A percentile compares a stretch with the other conserved stretches of the same genome.
These are phyloP conservation scores for Melolontha melolontha DNA, from an alignment of 2,888 invertebrate genomes.

Conservation along the genomic window DNA sequence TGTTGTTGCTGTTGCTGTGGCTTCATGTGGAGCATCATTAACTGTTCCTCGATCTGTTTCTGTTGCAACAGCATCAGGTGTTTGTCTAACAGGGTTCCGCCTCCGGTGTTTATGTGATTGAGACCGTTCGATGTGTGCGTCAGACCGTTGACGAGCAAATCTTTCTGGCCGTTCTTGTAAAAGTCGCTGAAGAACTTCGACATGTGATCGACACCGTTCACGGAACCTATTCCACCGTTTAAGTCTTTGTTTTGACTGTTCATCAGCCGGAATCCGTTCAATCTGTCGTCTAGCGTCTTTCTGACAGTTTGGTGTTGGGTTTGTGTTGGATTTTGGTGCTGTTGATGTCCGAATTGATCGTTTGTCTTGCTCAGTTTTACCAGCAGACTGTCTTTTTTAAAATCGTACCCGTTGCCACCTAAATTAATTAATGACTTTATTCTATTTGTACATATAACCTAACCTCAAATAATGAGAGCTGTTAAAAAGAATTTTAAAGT, in stretches of 20 bases:
- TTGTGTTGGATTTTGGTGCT: slow-evolving; percentile 44
- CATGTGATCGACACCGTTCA: slow-evolving; percentile 66
- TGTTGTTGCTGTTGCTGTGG: slow-evolving; percentile 50
- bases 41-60: slow-evolving; percentile 55
- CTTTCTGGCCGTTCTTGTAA: slow-evolving; percentile 69
- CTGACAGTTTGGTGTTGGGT: slow-evolving; percentile 48
- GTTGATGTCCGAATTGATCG: slow-evolving; percentile 26
- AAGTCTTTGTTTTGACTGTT: slow-evolving; percentile 32
- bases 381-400: slow-evolving; percentile 32
- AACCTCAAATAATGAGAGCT: too few relatives aligned
- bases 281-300: slow-evolving; percentile 40
- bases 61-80: slow-evolving; percentile 49
- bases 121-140: slow-evolving; percentile 37
- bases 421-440: background rate
- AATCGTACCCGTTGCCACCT: slow-evolving; percentile 34
- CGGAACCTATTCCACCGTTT: slow-evolving; percentile 52
- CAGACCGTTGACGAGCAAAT: slow-evolving; percentile 44
- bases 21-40: slow-evolving; percentile 57
- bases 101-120: slow-evolving; percentile 15
- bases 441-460: too few relatives aligned
- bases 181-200: slow-evolving; percentile 81
- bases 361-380: slow-evolving; percentile 25
- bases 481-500: too few relatives aligned
- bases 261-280: slow-evolving; percentile 32
- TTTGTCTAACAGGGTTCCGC: slow-evolving; percentile 21